Evolutionary conservation across 23 tunicate genomes (phyloP).

Genomic region (Trididemnum nubilum): DNA sequence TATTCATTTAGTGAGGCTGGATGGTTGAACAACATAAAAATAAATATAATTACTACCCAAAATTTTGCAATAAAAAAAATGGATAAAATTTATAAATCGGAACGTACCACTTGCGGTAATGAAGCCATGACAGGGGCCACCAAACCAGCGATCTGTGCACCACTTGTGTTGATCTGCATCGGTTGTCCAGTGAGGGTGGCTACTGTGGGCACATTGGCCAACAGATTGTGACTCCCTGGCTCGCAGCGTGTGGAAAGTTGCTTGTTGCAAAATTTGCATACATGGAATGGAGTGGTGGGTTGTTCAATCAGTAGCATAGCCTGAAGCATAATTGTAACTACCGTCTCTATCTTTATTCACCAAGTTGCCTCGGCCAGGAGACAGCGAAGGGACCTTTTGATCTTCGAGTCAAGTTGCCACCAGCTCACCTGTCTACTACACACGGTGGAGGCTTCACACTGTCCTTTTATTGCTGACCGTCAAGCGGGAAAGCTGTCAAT

Average conservation of each 20-base stretch:
- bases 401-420: no score
- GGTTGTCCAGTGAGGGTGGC: constrained; percentile 67
- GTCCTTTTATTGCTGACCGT: no score
- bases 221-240: constrained; percentile 34
- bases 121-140: constrained; percentile 77
- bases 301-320: constrained; percentile 69
- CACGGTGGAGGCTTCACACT: no score
- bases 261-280: constrained; percentile 95
- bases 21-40: no score
- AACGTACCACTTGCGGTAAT: constrained; percentile 74
- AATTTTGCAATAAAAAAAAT: no score
- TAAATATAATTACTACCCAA: no score
- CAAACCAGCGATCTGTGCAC: constrained; percentile 35
- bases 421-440: no score
- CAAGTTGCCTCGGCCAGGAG: no score
- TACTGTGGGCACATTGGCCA: constrained; percentile 42
- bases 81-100: no score
- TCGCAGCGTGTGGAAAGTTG: constrained; percentile 82
- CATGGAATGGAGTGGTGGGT: constrained; percentile 76
- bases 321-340: constrained; percentile 21
- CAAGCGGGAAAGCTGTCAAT: neutral
- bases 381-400: no score
- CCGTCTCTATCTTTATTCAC: neutral
- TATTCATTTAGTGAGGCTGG: no score
- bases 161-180: constrained; percentile 40